Conservation (phyloP, 2,113 vertebrate species). For the Macrotus californicus region DNA sequence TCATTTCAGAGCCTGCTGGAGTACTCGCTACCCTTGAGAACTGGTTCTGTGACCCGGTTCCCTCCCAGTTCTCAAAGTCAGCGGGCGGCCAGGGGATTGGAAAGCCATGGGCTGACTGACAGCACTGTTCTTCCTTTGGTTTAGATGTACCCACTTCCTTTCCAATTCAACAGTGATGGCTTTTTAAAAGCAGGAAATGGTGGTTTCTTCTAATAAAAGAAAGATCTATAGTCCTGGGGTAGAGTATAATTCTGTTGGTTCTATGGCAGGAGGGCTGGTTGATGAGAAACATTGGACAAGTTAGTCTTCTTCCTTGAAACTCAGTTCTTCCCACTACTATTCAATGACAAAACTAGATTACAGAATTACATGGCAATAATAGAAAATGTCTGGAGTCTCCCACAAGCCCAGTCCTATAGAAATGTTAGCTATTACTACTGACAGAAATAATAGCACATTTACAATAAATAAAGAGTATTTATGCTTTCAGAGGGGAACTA, state of each 20-base stretch:
- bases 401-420: background rate
- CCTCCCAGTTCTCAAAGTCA: background rate
- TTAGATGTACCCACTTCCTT: conserved; percentile 29
- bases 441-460: background rate
- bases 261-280: background rate
- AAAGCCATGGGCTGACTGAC: background rate
- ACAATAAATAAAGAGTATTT: background rate
- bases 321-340: background rate
- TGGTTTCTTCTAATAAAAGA: conserved; percentile 39
- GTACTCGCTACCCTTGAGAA: background rate
- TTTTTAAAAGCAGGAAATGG: conserved; percentile 48
- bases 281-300: background rate
- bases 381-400: background rate
- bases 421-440: background rate
- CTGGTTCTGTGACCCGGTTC: background rate
- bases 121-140: background rate
- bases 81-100: background rate
- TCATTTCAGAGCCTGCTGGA: background rate
- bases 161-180: conserved; percentile 15
- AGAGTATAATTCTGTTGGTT: background rate
- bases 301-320: background rate
- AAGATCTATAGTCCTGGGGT: background rate
- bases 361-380: background rate
- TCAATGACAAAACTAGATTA: background rate
- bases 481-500: background rate